A percentile compares a stretch with the other conserved stretches of the same genome.
These are phyloP conservation scores for Uropsilus gracilis DNA, from an alignment of 2,113 vertebrate genomes.

Conservation along the genomic window DNA sequence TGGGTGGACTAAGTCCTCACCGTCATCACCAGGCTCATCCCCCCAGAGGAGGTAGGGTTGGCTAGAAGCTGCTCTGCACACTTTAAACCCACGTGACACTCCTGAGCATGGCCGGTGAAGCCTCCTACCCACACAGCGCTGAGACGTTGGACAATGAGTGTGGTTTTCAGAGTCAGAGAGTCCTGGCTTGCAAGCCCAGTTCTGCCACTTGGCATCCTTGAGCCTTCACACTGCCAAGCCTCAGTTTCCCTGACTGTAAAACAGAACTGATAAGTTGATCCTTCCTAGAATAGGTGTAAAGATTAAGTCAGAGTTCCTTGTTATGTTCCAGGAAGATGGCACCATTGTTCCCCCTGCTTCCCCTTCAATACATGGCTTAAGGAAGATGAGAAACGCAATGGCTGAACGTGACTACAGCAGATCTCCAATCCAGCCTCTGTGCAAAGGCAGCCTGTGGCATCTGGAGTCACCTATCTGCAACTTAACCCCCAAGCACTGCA, in stretches of 20 bases:
- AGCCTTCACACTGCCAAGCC: neutral
- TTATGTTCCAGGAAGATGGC: neutral
- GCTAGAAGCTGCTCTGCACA: rapidly evolving
- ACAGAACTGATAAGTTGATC: rapidly evolving
- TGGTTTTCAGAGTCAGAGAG: neutral
- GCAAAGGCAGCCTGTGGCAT: rapidly evolving
- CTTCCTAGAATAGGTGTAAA: neutral
- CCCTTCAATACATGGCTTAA: neutral
- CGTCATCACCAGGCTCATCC: neutral
- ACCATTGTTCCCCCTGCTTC: neutral
- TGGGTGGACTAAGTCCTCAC: neutral
- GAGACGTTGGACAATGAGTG: rapidly evolving
- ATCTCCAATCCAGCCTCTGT: too few relatives aligned
- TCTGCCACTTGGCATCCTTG: rapidly evolving
- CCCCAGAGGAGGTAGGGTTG: neutral
- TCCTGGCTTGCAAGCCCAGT: neutral
- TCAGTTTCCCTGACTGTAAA: neutral
- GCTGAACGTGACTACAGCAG: neutral
- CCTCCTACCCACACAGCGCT: neutral
- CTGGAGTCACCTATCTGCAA: neutral
- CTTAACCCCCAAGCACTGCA: neutral
- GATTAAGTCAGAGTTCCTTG: neutral
- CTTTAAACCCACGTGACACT: neutral
- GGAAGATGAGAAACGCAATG: neutral
- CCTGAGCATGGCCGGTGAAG: rapidly evolving